A percentile compares a stretch with the other conserved stretches of the same genome.
These are phyloP conservation scores for Gorsachius goisagi DNA, from an alignment of 2,113 vertebrate species.

Conservation along the genomic window DNA sequence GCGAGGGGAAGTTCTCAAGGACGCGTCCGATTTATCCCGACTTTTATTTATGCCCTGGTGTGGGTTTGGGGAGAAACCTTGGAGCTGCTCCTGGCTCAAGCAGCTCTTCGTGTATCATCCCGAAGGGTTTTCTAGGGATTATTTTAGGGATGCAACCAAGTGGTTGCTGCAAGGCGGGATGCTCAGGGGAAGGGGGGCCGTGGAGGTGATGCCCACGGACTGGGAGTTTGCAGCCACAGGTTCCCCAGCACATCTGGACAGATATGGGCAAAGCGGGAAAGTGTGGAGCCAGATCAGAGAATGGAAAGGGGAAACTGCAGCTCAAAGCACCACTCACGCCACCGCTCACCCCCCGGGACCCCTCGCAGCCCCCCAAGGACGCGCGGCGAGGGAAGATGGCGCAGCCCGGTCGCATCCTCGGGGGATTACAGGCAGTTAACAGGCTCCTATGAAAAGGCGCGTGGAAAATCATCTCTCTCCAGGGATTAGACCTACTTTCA, in stretches of 20 bases:
- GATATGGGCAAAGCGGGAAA: background rate
- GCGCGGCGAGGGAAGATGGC: background rate
- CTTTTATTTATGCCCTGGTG: background rate
- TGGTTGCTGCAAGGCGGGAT: background rate
- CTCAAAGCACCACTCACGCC: background rate
- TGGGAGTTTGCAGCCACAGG: background rate
- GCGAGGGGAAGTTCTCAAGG: conserved; percentile 41
- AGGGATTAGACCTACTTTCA: background rate
- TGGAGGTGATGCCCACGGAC: rapidly evolving
- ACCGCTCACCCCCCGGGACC: rapidly evolving
- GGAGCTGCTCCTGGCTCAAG: rapidly evolving
- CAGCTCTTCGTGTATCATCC: rapidly evolving
- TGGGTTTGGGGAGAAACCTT: background rate
- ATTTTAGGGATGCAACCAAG: background rate
- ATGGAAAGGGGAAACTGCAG: rapidly evolving
- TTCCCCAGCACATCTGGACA: background rate
- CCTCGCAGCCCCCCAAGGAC: rapidly evolving
- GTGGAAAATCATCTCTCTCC: background rate
- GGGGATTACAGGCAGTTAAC: background rate
- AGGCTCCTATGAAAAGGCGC: background rate
- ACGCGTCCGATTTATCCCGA: background rate
- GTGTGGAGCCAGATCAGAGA: rapidly evolving
- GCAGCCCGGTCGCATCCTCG: rapidly evolving
- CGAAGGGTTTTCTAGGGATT: background rate
- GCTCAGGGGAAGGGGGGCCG: background rate